A percentile compares a stretch with the other conserved stretches of the same genome.
These are phyloP conservation scores for Syngnathoides biaculeatus DNA, from an alignment of 2,113 vertebrate genomes.

Conservation along the genomic window DNA sequence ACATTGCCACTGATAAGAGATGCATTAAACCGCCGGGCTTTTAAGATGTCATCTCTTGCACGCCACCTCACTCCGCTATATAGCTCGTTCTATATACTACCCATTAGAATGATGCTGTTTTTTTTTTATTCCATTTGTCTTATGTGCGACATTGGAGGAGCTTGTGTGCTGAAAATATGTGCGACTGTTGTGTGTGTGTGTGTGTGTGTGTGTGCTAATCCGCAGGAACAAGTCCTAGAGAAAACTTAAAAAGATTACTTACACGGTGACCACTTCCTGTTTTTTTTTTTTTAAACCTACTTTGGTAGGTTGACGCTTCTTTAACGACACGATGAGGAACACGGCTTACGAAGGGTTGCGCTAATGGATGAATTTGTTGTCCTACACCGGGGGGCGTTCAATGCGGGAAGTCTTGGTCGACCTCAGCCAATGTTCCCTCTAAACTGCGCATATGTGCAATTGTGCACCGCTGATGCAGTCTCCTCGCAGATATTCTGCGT, in stretches of 20 bases:
- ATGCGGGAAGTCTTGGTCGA: too few species aligned
- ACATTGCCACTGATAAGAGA: conserved; percentile 24
- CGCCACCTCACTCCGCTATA: not conserved
- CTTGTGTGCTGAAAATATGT: not conserved
- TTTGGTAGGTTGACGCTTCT: not conserved
- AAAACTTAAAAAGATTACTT: not conserved
- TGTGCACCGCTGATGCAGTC: too few species aligned
- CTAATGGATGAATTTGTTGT: not conserved
- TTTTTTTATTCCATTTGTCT: conserved; percentile 30
- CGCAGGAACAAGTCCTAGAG: not conserved
- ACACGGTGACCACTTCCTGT: not conserved
- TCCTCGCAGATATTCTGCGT: too few species aligned
- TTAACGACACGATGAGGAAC: not conserved
- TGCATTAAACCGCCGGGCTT: conserved; percentile 41
- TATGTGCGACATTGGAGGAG: not conserved
- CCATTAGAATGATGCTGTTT: conserved; percentile 40
- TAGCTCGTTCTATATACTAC: not conserved
- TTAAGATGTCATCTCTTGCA: conserved; percentile 26
- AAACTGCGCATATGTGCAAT: too few species aligned
- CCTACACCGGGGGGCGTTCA: too few species aligned
- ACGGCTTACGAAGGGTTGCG: not conserved
- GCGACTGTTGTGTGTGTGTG: not conserved
- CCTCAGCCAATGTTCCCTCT: too few species aligned
- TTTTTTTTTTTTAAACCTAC: not conserved
- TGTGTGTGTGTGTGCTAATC: not conserved